Conservation (phyloP, 2,888 invertebrate genomes). For the Syritta pipiens region DNA sequence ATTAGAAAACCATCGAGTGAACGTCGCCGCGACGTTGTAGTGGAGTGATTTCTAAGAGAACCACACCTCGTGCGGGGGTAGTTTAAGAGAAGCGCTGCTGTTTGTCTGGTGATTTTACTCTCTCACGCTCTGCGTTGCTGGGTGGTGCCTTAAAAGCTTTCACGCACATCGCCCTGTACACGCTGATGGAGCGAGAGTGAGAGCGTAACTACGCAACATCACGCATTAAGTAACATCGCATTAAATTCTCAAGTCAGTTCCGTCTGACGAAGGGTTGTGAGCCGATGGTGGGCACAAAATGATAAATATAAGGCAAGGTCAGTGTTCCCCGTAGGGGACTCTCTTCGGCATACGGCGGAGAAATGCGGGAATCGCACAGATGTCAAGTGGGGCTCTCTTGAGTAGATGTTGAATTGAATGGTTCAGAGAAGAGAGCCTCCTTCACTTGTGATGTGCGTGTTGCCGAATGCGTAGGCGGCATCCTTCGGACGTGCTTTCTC, state of each 20-base stretch:
- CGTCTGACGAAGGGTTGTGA: background rate
- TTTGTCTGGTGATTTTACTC: background rate
- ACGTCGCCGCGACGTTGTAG: background rate
- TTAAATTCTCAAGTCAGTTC: background rate
- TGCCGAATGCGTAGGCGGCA: slow-evolving; percentile 9
- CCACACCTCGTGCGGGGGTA: background rate
- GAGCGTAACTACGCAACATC: slow-evolving; percentile 20
- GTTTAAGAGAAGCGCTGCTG: slow-evolving; percentile 5
- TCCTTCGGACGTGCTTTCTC: background rate
- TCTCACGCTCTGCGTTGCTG: slow-evolving; percentile 32
- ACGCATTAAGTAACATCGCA: slow-evolving; percentile 15
- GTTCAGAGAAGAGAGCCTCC: slow-evolving; percentile 8
- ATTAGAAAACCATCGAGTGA: background rate
- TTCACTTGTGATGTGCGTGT: too few species aligned
- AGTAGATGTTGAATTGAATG: slow-evolving; percentile 34
- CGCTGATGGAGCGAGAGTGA: slow-evolving; percentile 11
- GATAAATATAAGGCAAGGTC: slow-evolving; percentile 57
- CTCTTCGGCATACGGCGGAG: background rate
- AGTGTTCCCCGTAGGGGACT: slow-evolving; percentile 11
- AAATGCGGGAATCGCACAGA: background rate
- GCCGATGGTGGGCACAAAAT: background rate
- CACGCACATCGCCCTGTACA: background rate
- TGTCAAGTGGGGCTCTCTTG: slow-evolving; percentile 14
- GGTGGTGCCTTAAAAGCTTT: slow-evolving; percentile 55
- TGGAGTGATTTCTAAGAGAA: slow-evolving; percentile 15